Percentiles rank a stretch among this genome's conserved stretches.
phyloP scores from a whole-genome alignment of 2,113 vertebrate genomes.

The Phalacrocorax carbo region DNA sequence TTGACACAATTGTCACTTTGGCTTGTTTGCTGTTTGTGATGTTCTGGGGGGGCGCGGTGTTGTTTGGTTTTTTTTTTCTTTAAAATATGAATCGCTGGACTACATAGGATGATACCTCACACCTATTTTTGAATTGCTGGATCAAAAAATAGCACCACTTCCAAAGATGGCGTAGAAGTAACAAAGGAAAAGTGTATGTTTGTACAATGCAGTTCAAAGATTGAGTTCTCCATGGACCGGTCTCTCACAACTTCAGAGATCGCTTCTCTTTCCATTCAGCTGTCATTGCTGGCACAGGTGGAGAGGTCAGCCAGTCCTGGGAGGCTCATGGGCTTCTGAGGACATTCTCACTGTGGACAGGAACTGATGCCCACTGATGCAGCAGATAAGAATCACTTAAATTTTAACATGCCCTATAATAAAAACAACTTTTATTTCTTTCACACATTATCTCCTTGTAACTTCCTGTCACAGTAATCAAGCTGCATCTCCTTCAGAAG shows the following conservation, averaged over 20 bases:
- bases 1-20: not conserved
- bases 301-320: not conserved
- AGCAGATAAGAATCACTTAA: not conserved
- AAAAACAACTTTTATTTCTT: not conserved
- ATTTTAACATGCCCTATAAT: not conserved
- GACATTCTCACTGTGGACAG: not conserved
- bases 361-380: not conserved
- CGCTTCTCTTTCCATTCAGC: not conserved
- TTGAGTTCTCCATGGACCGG: not conserved
- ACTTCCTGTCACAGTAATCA: not conserved
- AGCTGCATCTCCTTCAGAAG: not conserved
- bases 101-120: not conserved
- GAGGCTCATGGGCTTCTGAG: not conserved
- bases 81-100: not conserved
- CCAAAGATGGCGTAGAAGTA: not conserved
- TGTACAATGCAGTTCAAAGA: not conserved
- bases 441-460: not conserved
- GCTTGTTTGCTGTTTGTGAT: not conserved
- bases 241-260: not conserved
- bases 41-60: not conserved
- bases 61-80: accelerated
- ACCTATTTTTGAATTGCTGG: not conserved
- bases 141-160: not conserved
- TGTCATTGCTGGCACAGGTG: not conserved
- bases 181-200: not conserved